A percentile compares a stretch with the other conserved stretches of the same genome.
These are phyloP conservation scores for Lepidocolaptes lacrymiger DNA, from an alignment of 2,797 vertebrate genomes.

Conservation along the genomic window DNA sequence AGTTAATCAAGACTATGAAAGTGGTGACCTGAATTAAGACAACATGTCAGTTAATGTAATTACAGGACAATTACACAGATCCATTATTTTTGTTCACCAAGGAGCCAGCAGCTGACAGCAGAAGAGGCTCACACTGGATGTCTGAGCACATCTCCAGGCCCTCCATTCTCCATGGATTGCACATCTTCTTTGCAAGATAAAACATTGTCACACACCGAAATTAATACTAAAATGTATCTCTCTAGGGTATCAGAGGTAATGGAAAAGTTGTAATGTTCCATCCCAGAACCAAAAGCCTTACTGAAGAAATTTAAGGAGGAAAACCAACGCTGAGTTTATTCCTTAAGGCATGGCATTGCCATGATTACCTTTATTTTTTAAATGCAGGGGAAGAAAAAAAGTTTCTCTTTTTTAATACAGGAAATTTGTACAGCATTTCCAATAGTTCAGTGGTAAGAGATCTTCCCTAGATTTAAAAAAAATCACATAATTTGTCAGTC, in stretches of 20 bases:
- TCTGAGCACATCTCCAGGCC: not conserved
- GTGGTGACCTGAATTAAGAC: conserved; percentile 28
- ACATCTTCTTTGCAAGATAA: not conserved
- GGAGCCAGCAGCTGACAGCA: not conserved
- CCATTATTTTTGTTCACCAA: not conserved
- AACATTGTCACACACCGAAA: not conserved
- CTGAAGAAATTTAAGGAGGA: not conserved
- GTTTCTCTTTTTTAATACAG: not conserved
- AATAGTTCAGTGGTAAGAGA: not conserved
- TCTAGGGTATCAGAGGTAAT: not conserved
- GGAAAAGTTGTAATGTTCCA: not conserved
- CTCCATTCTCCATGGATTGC: not conserved
- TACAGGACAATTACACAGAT: conserved; percentile 11
- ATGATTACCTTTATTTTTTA: conserved; percentile 31
- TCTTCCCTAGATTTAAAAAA: not conserved
- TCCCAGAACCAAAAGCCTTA: not conserved
- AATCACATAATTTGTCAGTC: not conserved
- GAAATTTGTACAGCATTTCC: not conserved
- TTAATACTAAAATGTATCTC: not conserved
- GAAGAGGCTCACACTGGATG: not conserved
- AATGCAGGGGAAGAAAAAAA: not conserved
- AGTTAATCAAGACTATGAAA: conserved; percentile 31
- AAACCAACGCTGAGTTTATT: not conserved
- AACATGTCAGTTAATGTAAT: conserved; percentile 7
- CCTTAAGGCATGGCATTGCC: not conserved